Percentiles rank a stretch among this genome's conserved stretches.
phyloP scores from a whole-genome alignment of 2,888 invertebrate species.

The Lepeophtheirus nordmannii region DNA sequence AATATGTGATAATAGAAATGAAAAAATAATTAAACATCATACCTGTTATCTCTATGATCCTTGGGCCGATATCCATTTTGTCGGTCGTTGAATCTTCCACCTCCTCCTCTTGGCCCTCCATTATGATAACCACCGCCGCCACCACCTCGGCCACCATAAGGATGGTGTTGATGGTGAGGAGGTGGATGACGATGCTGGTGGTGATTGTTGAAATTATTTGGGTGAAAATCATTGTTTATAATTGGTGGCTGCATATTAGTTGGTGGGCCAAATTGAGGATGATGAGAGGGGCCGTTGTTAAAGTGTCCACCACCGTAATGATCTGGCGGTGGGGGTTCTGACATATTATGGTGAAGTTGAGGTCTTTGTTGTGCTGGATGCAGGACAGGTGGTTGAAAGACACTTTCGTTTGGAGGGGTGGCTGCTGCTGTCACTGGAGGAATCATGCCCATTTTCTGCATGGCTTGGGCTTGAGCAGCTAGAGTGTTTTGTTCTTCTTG shows the following conservation, averaged over 20 bases:
- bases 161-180: not conserved
- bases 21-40: not conserved
- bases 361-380: not conserved
- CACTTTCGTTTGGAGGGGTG: not conserved
- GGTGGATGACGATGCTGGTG: not conserved
- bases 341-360: not conserved
- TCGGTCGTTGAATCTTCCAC: constrained; percentile 3
- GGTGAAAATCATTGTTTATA: not conserved
- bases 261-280: not conserved
- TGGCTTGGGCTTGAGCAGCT: constrained; percentile 13
- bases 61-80: not conserved
- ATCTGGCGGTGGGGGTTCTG: not conserved
- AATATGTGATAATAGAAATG: not conserved
- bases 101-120: not conserved
- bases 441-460: constrained; percentile 16
- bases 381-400: not conserved
- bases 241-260: not conserved
- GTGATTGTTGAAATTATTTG: not conserved
- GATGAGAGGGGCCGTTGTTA: not conserved
- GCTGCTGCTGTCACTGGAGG: not conserved
- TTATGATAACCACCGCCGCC: not conserved
- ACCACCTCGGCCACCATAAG: not conserved
- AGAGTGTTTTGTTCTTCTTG: constrained; percentile 16
- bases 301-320: not conserved
- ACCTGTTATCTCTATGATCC: not conserved